Base-by-base conservation (phyloP, 2,113 vertebrate genomes). In the Eptatretus burgeri region DNA sequence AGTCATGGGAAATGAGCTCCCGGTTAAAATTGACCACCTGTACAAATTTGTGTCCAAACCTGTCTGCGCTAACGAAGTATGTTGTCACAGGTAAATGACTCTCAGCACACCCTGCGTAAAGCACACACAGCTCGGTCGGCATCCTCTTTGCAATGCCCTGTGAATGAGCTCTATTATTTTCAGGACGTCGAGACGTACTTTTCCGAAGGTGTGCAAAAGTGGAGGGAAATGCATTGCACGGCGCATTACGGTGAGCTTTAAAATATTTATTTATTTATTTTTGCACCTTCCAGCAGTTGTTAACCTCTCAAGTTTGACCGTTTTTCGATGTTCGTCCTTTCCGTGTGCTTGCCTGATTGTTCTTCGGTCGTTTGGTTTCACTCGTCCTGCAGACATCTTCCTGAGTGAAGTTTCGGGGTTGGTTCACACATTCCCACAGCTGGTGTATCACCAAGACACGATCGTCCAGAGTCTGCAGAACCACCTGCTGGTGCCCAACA, bases 111-210 rank as follows among this genome's bases (percentile, higher is more conserved):
- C 3, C 27, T 41, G 27, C 27, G 27, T 5, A 41, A 3, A 41
- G 3, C 27, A 41, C 27, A 7, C 27, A 41, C 27, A 41, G 27
- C 7, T 41, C 27, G 3, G 3, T 41, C 7, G 27, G 27, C 3
- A 41, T 41, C 27, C 27, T 41, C 27, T 41, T 41, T 41, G 27
- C 27, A 41, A 41, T 41, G 27, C 27, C 27, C 7, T 41, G 27
- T 41, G 27, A 41, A 41, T 41, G 27, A 41, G 27, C 27, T 41
- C 27, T 41, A 52, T 72, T 71, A 1, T 69, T 71, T 13, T 19
- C 66, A 98, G 89, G 85, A 86, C 50, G 82, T 94, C 56, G 91
- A 98, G 73, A 98, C 91, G 1, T 84, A 93, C 68, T 96, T 98
- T 72, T 91, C 70, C 1, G 87, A 93, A 75, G 82, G 78, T n/a